Evolutionary conservation across 1,140 invertebrate species (phyloP).

Genomic region (Paraescarpia echinospica): DNA sequence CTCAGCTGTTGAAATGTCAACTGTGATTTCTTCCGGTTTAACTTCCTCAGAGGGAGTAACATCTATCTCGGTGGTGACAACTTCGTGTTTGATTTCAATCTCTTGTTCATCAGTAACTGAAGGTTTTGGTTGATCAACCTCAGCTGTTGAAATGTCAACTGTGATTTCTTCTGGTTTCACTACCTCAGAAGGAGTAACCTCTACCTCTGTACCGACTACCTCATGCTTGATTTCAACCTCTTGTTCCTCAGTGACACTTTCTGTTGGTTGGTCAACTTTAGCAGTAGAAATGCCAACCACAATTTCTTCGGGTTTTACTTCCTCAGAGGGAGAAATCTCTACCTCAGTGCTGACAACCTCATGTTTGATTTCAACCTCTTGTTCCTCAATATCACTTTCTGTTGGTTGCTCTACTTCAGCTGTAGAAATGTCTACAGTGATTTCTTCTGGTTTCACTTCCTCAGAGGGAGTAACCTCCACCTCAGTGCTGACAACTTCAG

Average conservation of each 20-base stretch:
- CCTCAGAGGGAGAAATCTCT: neutral
- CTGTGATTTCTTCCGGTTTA: constrained; percentile 6
- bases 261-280: neutral
- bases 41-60: constrained; percentile 3
- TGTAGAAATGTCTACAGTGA: neutral
- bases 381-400: neutral
- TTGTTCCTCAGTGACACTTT: neutral
- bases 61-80: neutral
- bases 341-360: neutral
- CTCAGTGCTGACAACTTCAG: neutral
- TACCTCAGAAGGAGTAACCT: neutral
- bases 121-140: neutral
- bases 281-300: neutral
- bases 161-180: neutral
- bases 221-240: neutral
- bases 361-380: neutral
- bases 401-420: neutral
- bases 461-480: neutral
- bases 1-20: constrained; percentile 18
- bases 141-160: neutral
- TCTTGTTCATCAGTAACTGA: neutral
- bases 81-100: neutral
- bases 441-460: neutral
- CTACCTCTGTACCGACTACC: neutral
- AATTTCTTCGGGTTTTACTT: neutral